These are phyloP conservation scores for Brachyrhaphis roseni DNA, from an alignment of 2,797 vertebrate species.

Conservation along the genomic window DNA sequence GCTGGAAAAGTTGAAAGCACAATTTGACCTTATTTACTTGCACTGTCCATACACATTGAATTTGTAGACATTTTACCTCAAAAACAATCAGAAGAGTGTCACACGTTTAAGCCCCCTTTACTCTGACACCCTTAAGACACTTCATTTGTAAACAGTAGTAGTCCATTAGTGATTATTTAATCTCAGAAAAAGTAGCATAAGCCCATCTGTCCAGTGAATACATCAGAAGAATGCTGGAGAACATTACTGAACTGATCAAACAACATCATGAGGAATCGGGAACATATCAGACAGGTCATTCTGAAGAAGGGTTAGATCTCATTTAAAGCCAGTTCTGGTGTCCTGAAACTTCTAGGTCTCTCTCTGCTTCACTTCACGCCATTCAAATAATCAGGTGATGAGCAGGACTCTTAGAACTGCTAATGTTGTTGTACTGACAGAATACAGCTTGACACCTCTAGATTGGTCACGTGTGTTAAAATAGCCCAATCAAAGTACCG, in stretches of 20 bases:
- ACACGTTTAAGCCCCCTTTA: neutral
- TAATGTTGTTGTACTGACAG: neutral
- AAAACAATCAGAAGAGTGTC: neutral
- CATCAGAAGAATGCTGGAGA: neutral
- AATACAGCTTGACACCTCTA: neutral
- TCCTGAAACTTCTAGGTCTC: neutral
- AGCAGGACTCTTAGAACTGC: neutral
- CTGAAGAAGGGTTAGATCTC: neutral
- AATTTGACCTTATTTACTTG: too few relatives aligned
- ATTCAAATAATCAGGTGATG: neutral
- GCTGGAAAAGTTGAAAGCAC: neutral
- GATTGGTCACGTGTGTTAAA: neutral
- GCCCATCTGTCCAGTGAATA: neutral
- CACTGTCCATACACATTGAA: neutral
- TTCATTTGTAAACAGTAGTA: neutral
- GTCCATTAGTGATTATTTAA: neutral
- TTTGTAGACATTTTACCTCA: neutral
- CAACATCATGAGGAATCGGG: neutral
- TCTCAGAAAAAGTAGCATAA: neutral
- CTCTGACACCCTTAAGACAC: neutral
- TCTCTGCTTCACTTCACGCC: neutral
- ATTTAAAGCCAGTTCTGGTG: neutral
- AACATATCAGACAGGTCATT: neutral
- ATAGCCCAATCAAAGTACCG: neutral
- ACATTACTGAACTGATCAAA: too few relatives aligned